Evolutionary conservation across 1,140 invertebrate genomes (phyloP), one percentile per base, ranked within the genome.

Genomic region (Trichogramma pretiosum): DNA sequence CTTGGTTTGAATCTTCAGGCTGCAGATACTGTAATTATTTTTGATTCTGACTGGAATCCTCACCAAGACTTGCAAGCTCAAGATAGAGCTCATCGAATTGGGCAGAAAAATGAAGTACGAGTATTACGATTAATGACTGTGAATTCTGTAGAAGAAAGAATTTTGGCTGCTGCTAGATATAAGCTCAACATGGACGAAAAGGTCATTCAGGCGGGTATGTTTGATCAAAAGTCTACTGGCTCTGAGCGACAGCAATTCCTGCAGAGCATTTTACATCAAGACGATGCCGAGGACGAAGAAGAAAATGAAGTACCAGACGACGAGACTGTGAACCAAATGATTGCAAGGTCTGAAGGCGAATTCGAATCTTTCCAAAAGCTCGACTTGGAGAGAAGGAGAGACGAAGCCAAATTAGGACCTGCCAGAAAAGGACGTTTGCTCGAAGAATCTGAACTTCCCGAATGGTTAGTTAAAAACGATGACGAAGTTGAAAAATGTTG

Each of bases 31-130:
- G 96, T 99, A 39, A 82, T 99, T 52, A 98, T 99, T 50, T 99
- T 98, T 69, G 96, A 99, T 72, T 98, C 93, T 1, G 96, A 99
- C 74, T 99, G 96, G 96, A 99, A 99, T 77, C 95, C 96, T 32
- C 95, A 99, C 75, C 93, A 52, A 81, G 93, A 98, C 80, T 76
- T 97, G 40, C 94, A 98, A 82, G 96, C 96, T 8, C 95, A 99
- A 75, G 96, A 99, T 77, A 81, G 96, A 69, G 96, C 96, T 9
- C 96, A 99, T 81, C 85, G 96, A 74, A 99, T 99, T 54, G 96
- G 96, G 1, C 96, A 99, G 72, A 87, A 93, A 48, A 97, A 97
- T 68, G 94, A 98, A 74, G 96, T 99, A 21, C 79, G 95, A 16
- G 96, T 99, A 0, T 73, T 99, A 5, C 78, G 96, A 33, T 75